Conservation (phyloP, 2,113 vertebrate genomes). For the Eretmochelys imbricata region DNA sequence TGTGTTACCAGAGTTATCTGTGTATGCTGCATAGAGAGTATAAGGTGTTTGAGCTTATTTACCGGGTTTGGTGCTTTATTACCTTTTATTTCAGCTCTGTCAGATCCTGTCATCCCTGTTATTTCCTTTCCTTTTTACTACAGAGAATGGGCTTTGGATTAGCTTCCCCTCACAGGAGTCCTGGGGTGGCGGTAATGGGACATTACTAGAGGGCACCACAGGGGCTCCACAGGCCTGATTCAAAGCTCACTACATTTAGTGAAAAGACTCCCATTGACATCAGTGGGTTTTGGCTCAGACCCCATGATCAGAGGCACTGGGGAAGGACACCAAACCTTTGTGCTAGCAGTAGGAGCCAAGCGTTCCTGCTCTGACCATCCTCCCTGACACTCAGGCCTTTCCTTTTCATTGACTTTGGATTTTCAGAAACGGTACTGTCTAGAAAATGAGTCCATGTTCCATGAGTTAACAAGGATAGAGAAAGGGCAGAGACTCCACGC, state of each 20-base stretch:
- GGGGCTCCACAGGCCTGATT: background rate
- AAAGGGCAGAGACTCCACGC: accelerated
- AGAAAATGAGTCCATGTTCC: background rate
- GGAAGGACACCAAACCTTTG: accelerated
- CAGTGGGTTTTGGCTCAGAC: background rate
- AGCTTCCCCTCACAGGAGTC: background rate
- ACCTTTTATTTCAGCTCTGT: background rate
- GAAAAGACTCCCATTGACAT: background rate
- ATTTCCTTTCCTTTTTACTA: background rate
- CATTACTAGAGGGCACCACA: background rate
- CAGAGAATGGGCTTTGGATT: background rate
- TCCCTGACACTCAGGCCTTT: background rate
- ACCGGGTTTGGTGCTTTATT: background rate
- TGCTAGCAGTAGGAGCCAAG: background rate
- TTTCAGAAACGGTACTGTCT: background rate
- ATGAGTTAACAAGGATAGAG: background rate
- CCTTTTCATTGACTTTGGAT: background rate
- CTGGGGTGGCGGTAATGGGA: background rate
- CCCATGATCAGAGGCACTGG: background rate
- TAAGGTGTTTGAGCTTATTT: background rate
- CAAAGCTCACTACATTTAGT: background rate
- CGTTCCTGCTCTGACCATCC: background rate
- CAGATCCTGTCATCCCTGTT: background rate
- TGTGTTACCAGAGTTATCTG: background rate
- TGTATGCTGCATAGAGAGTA: background rate